A percentile compares a stretch with the other conserved stretches of the same genome.
Conservation (phyloP, 2,888 invertebrate species). For the Acanthoscelides obtectus region DNA sequence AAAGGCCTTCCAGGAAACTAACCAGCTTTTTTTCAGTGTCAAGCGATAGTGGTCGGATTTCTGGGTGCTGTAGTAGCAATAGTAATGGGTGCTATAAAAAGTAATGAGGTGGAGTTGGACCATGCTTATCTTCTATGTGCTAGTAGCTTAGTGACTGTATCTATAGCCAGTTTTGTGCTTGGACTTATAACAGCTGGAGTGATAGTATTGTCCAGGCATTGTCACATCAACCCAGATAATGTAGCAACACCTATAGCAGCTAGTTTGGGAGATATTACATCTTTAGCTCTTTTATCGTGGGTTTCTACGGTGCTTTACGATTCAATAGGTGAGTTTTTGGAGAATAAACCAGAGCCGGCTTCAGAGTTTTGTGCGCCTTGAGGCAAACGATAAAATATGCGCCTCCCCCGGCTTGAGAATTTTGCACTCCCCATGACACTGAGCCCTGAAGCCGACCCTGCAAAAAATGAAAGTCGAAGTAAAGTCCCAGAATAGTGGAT, state of each 20-base stretch:
- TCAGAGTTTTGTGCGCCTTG: too few species aligned
- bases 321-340: conserved; percentile 49
- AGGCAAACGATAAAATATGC: too few species aligned
- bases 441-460: too few species aligned
- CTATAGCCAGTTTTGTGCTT: conserved; percentile 68
- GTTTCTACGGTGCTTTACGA: conserved; percentile 56
- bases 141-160: conserved; percentile 70
- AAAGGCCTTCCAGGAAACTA: too few species aligned
- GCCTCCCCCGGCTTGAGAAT: too few species aligned
- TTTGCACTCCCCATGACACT: too few species aligned
- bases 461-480: too few species aligned
- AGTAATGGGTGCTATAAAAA: conserved; percentile 61
- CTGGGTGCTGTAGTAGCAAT: conserved; percentile 66
- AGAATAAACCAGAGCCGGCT: too few species aligned
- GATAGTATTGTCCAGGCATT: conserved; percentile 63
- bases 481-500: too few species aligned
- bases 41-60: conserved; percentile 69
- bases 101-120: conserved; percentile 58
- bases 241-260: conserved; percentile 78
- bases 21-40: conserved; percentile 53
- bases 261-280: conserved; percentile 74
- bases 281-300: conserved; percentile 58
- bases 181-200: conserved; percentile 69
- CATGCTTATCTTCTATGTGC: conserved; percentile 70
- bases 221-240: conserved; percentile 74